Evolutionary conservation across 2,113 vertebrate species (phyloP).

Genomic region (Eira barbara): DNA sequence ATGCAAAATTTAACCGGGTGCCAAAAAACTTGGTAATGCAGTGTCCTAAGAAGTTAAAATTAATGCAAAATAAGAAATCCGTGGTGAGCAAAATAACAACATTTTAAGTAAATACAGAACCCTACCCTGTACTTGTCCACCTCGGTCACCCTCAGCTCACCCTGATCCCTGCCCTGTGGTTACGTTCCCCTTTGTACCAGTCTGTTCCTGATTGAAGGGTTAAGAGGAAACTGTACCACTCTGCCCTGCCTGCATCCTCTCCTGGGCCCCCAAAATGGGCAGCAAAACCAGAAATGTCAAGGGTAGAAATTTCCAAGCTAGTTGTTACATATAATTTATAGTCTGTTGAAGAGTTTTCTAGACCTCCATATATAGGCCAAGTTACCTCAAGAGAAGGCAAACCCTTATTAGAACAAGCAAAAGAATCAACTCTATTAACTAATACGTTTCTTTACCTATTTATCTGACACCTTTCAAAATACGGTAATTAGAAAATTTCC

Average conservation of each 20-base stretch:
- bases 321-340: neutral
- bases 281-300: slow-evolving; percentile 33
- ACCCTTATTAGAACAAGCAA: neutral
- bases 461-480: neutral
- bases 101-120: neutral
- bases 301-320: neutral
- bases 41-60: neutral
- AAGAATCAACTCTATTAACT: slow-evolving; percentile 9
- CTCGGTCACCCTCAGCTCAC: neutral
- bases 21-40: neutral
- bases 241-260: neutral
- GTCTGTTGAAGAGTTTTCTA: slow-evolving; percentile 19
- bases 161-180: neutral
- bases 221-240: neutral
- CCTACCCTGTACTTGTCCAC: neutral
- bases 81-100: neutral
- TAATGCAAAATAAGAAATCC: neutral
- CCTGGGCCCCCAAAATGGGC: neutral
- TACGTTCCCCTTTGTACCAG: neutral
- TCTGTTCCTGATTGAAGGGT: neutral
- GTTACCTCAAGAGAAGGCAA: slow-evolving; percentile 7
- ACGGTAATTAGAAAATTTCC: neutral
- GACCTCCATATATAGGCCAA: neutral
- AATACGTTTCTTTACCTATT: neutral
- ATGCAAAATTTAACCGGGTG: neutral